Conservation (phyloP, 2,888 invertebrate genomes). For the Liposcelis brunnea region DNA sequence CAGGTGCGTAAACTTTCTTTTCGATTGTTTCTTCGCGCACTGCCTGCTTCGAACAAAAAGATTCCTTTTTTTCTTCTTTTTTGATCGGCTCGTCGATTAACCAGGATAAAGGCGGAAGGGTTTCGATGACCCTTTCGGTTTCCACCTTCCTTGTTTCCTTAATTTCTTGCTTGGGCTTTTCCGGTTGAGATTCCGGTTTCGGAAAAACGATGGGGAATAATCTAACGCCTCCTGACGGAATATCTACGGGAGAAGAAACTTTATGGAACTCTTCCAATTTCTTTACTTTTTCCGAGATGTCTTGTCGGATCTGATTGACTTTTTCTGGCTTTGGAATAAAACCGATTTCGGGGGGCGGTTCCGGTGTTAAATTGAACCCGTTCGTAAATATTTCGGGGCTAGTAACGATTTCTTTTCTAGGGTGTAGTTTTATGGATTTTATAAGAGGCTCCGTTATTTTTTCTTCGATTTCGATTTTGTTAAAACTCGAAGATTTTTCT, state of each 20-base stretch:
- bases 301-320: slow-evolving; percentile 29
- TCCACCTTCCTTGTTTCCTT: slow-evolving; percentile 3
- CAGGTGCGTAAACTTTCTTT: slow-evolving; percentile 10
- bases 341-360: slow-evolving; percentile 52
- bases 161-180: slow-evolving; percentile 14
- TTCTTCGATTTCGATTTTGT: slow-evolving; percentile 21
- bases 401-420: not conserved
- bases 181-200: slow-evolving; percentile 13
- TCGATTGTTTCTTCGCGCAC: slow-evolving; percentile 14
- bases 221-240: slow-evolving; percentile 38
- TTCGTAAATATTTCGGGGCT: slow-evolving; percentile 16
- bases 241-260: slow-evolving; percentile 30
- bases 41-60: slow-evolving; percentile 11
- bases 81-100: slow-evolving; percentile 4
- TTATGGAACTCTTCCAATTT: slow-evolving; percentile 40
- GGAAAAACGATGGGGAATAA: slow-evolving; percentile 24
- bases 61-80: slow-evolving; percentile 14
- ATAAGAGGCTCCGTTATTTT: slow-evolving; percentile 16
- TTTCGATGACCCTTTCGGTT: slow-evolving; percentile 3
- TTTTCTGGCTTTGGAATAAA: slow-evolving; percentile 35
- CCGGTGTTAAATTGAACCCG: slow-evolving; percentile 40
- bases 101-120: slow-evolving; percentile 3
- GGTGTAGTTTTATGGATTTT: not conserved
- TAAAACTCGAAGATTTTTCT: not conserved
- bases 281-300: slow-evolving; percentile 39